phyloP scores from a whole-genome alignment of 64 coral and sea anemone genomes.

The Porites australiensis region DNA sequence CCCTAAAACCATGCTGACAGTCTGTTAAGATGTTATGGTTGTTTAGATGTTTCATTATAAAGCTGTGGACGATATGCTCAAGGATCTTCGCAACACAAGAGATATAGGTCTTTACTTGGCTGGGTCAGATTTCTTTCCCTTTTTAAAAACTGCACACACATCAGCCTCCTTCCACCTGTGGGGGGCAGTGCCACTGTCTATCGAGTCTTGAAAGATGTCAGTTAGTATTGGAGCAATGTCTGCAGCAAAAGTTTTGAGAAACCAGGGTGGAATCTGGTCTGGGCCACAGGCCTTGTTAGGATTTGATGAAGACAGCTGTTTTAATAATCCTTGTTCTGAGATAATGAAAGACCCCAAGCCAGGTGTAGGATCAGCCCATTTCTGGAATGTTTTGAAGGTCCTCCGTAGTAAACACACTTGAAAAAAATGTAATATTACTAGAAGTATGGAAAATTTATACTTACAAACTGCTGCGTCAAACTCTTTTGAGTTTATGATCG shows the following conservation, averaged over 20 bases:
- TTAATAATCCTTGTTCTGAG: constrained; percentile 17
- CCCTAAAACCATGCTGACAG: constrained; percentile 61
- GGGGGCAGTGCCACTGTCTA: too few species aligned
- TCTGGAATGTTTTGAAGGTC: constrained; percentile 20
- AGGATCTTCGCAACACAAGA: constrained; percentile 63
- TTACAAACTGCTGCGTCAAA: too few species aligned
- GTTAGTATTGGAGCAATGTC: too few species aligned
- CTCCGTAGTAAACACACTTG: constrained; percentile 40
- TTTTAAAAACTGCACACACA: constrained; percentile 37
- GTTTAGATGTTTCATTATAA: constrained; percentile 59
- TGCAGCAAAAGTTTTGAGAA: too few species aligned
- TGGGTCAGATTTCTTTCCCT: constrained; percentile 57
- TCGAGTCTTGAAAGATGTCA: too few species aligned
- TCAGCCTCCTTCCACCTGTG: too few species aligned
- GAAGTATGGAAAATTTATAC: too few species aligned
- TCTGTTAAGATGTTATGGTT: constrained; percentile 44
- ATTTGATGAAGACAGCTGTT: constrained; percentile 13
- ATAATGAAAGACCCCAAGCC: not conserved
- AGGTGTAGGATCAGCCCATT: constrained; percentile 27
- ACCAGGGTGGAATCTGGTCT: too few species aligned
- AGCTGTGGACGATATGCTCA: constrained; percentile 61
- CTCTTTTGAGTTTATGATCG: too few species aligned
- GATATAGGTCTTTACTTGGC: constrained; percentile 59
- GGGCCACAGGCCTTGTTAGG: too few species aligned
- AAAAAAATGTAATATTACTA: too few species aligned